Percentiles rank a stretch among this genome's conserved stretches.
These are phyloP conservation scores for Elgaria multicarinata DNA, from an alignment of 2,113 vertebrate genomes.

Conservation along the genomic window DNA sequence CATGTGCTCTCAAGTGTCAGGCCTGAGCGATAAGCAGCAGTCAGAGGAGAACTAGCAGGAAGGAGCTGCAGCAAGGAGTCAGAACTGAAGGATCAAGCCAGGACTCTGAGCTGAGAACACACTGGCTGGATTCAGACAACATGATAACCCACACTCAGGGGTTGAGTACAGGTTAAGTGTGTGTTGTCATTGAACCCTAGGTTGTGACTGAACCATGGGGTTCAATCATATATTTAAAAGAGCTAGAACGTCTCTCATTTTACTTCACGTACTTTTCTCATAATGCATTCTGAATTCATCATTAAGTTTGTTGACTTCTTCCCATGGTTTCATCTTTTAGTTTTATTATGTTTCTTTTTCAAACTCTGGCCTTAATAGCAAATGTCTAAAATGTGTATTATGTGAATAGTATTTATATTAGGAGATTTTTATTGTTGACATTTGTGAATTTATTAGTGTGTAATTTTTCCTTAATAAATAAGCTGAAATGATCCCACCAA, in stretches of 20 bases:
- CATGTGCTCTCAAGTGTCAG: neutral
- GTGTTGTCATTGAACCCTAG: too few relatives aligned
- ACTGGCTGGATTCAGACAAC: neutral
- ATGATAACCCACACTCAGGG: too few relatives aligned
- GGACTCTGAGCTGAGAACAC: neutral
- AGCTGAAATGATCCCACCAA: conserved; percentile 27
- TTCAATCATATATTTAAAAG: neutral
- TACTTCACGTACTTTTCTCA: neutral
- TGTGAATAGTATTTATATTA: neutral
- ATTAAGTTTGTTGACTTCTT: neutral
- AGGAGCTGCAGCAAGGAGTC: too few relatives aligned
- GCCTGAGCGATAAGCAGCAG: too few relatives aligned
- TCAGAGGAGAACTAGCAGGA: too few relatives aligned
- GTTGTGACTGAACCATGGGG: neutral
- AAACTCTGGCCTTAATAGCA: neutral
- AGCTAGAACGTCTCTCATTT: neutral
- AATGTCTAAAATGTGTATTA: neutral
- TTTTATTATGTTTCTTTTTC: neutral
- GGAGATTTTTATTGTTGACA: neutral
- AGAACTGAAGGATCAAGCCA: too few relatives aligned
- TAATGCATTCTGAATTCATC: neutral
- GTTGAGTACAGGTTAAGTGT: too few relatives aligned
- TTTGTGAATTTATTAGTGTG: conserved; percentile 3
- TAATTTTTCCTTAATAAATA: conserved; percentile 45
- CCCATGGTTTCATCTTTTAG: neutral